These are phyloP conservation scores for Chitala chitala DNA, from an alignment of 2,113 vertebrate genomes.

Conservation along the genomic window DNA sequence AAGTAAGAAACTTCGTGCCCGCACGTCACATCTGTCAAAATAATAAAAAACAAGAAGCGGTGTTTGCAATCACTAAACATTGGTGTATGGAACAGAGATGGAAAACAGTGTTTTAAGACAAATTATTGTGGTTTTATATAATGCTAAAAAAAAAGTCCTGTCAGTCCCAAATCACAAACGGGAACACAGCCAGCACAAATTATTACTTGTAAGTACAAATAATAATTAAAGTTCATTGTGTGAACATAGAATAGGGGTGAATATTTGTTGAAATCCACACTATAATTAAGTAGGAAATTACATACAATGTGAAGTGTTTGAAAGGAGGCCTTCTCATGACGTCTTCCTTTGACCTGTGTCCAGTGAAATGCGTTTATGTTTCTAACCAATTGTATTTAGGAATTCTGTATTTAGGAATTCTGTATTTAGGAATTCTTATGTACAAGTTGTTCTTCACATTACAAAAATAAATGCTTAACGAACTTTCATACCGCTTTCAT, in stretches of 20 bases:
- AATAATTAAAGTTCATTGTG: conserved; percentile 19
- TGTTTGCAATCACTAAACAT: background rate
- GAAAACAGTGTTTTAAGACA: background rate
- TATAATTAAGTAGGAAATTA: background rate
- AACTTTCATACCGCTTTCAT: too few relatives aligned
- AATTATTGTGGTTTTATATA: conserved; percentile 1
- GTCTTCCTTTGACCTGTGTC: conserved; percentile 1
- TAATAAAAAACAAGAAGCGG: background rate
- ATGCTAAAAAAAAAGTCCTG: background rate
- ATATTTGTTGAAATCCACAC: conserved; percentile 7
- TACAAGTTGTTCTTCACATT: too few relatives aligned
- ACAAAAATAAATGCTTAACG: too few relatives aligned
- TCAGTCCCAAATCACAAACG: background rate
- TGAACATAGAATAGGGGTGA: background rate
- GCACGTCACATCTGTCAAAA: background rate
- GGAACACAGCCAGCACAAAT: background rate
- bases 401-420: conserved; percentile 16
- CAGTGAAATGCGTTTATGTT: background rate
- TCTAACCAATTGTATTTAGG: conserved; percentile 5
- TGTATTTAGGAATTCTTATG: too few relatives aligned
- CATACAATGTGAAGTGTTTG: background rate
- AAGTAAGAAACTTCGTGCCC: background rate
- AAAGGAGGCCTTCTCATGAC: background rate
- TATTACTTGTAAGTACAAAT: conserved; percentile 12
- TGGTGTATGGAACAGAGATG: background rate